Evolutionary conservation across 1,140 invertebrate genomes (phyloP).

Genomic region (Hylyphantes graminicola): DNA sequence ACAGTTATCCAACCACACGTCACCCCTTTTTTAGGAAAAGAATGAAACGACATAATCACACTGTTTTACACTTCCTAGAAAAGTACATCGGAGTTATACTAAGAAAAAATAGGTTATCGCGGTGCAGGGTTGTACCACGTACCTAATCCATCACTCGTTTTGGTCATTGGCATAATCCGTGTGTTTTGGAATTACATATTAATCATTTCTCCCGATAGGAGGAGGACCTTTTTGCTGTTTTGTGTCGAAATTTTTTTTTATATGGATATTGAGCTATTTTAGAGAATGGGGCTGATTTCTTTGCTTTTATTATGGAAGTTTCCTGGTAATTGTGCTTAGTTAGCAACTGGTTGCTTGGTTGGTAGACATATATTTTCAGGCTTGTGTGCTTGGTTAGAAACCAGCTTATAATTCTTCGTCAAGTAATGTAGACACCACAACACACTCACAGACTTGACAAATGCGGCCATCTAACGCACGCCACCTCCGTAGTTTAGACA

Average conservation of each 20-base stretch:
- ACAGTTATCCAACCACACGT: not conserved
- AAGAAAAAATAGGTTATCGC: not conserved
- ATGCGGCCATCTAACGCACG: too few relatives aligned
- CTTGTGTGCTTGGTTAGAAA: too few relatives aligned
- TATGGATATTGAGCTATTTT: not conserved
- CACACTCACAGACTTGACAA: too few relatives aligned
- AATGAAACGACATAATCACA: not conserved
- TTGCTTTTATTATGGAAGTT: too few relatives aligned
- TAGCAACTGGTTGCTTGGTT: too few relatives aligned
- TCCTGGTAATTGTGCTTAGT: too few relatives aligned
- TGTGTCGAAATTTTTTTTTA: too few relatives aligned
- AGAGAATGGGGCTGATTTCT: not conserved
- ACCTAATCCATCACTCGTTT: not conserved
- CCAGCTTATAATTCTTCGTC: too few relatives aligned
- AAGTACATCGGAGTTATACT: not conserved
- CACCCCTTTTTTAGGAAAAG: not conserved
- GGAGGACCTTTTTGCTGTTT: not conserved
- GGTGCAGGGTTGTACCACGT: conserved; percentile 13
- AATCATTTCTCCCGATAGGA: conserved; percentile 1
- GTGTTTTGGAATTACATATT: conserved; percentile 15
- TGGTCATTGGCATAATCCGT: conserved; percentile 10
- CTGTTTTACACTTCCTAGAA: not conserved
- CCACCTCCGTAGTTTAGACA: too few relatives aligned
- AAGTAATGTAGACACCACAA: too few relatives aligned
- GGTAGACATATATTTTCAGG: too few relatives aligned